These are phyloP conservation scores for Protaetia brevitarsis DNA, from an alignment of 1,140 invertebrate genomes.

Conservation along the genomic window DNA sequence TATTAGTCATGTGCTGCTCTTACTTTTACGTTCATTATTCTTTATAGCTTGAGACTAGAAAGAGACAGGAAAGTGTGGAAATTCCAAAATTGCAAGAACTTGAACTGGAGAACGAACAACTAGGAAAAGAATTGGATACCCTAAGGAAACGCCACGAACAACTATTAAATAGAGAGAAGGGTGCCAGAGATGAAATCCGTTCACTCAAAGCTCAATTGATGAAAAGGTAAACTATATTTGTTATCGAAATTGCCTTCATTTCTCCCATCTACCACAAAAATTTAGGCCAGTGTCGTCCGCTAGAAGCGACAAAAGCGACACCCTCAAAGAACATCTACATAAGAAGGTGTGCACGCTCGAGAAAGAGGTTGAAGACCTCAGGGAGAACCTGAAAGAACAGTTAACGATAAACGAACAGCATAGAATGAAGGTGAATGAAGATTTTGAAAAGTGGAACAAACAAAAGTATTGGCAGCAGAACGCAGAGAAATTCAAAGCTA, in stretches of 20 bases:
- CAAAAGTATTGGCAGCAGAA: slow-evolving; percentile 67
- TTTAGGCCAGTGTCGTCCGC: slow-evolving; percentile 36
- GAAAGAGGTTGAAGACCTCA: slow-evolving; percentile 58
- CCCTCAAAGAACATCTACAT: slow-evolving; percentile 47
- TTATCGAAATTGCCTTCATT: not conserved
- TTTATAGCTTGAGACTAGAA: slow-evolving; percentile 21
- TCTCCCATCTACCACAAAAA: not conserved
- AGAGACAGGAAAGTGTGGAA: slow-evolving; percentile 26
- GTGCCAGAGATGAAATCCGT: slow-evolving; percentile 45
- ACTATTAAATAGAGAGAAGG: slow-evolving; percentile 38
- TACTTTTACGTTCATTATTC: not conserved
- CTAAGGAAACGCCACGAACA: slow-evolving; percentile 42
- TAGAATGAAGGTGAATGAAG: slow-evolving; percentile 56
- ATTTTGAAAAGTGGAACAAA: slow-evolving; percentile 66
- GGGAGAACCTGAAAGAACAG: slow-evolving; percentile 53
- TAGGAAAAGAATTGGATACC: slow-evolving; percentile 38
- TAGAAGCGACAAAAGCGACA: slow-evolving; percentile 39
- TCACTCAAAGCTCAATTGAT: slow-evolving; percentile 45
- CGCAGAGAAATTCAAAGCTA: slow-evolving; percentile 60
- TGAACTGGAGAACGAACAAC: slow-evolving; percentile 27
- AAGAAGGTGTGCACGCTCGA: slow-evolving; percentile 60
- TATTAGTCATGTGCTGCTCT: too few species aligned
- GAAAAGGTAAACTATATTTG: slow-evolving; percentile 31
- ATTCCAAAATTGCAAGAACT: slow-evolving; percentile 28
- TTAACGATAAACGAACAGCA: slow-evolving; percentile 55